Percentiles rank a stretch among this genome's conserved stretches.
Evolutionary conservation across 1,140 invertebrate genomes (phyloP).

Genomic region (Panulirus ornatus): DNA sequence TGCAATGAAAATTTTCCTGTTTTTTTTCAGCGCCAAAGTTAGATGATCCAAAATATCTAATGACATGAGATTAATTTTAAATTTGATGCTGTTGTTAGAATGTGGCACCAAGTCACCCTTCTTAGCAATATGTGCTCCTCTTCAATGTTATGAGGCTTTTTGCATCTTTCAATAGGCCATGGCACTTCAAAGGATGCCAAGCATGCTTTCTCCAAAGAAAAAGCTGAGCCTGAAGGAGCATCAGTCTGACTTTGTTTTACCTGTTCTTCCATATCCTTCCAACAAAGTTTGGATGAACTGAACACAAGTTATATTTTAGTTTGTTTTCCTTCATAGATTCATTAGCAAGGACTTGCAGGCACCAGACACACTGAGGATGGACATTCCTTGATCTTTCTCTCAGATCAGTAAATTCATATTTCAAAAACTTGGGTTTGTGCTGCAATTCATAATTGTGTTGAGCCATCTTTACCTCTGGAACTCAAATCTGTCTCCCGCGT

Average conservation of each 20-base stretch:
- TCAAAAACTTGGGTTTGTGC: too few species aligned
- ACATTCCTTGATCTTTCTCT: too few species aligned
- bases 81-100: constrained; percentile 35
- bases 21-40: constrained; percentile 48
- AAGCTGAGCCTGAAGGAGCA: background rate
- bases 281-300: background rate
- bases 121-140: constrained; percentile 16
- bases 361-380: too few species aligned
- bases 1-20: constrained; percentile 34
- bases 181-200: constrained; percentile 43
- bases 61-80: constrained; percentile 32
- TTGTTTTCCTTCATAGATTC: background rate
- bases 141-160: constrained; percentile 45
- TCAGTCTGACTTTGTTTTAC: background rate
- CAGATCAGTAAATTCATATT: too few species aligned
- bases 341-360: too few species aligned
- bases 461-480: too few species aligned
- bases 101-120: constrained; percentile 28
- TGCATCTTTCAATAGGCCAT: constrained; percentile 1
- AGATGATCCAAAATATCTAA: constrained; percentile 36
- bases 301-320: background rate
- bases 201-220: constrained; percentile 32
- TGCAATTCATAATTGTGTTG: too few species aligned
- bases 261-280: background rate
- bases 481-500: too few species aligned